phyloP scores from a whole-genome alignment of 1,140 invertebrate species.

The Drosophila azteca region DNA sequence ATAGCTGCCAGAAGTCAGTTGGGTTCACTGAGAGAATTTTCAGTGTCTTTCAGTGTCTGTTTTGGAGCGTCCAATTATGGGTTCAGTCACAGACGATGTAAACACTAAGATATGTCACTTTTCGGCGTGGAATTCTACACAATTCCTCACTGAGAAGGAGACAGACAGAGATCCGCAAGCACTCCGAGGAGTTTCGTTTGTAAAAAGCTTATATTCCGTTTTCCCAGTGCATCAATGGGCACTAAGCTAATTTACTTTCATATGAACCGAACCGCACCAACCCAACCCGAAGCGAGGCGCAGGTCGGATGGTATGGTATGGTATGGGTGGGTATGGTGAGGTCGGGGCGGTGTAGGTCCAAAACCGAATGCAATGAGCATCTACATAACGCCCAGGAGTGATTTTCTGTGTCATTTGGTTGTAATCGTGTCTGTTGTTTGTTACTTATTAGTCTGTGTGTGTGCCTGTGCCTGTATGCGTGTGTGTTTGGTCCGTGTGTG shows the following conservation, averaged over 20 bases:
- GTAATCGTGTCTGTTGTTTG: conserved; percentile 82
- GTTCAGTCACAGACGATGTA: no score
- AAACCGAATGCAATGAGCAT: conserved; percentile 53
- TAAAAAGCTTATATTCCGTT: background rate
- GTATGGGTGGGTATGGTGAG: no score
- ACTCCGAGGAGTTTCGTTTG: no score
- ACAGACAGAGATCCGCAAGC: no score
- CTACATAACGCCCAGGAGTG: conserved; percentile 70
- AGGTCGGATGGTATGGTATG: no score
- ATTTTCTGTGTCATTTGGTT: conserved; percentile 81
- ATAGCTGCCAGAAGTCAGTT: conserved; percentile 67
- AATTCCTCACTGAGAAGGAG: no score
- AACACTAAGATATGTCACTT: no score
- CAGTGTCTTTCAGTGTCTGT: no score
- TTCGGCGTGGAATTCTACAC: no score
- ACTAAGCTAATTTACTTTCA: conserved; percentile 78
- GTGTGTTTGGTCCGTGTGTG: conserved; percentile 23
- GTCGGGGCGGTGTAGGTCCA: background rate
- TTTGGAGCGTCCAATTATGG: no score
- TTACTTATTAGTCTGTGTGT: conserved; percentile 75
- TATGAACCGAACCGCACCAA: conserved; percentile 54
- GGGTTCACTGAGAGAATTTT: conserved; percentile 11
- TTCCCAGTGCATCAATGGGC: conserved; percentile 25
- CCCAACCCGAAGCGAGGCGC: background rate
- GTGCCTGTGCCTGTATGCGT: conserved; percentile 12